Evolutionary conservation across 1,140 invertebrate genomes (phyloP), one percentile per base, ranked within the genome.

Genomic region (Leptonema lineaticorne): DNA sequence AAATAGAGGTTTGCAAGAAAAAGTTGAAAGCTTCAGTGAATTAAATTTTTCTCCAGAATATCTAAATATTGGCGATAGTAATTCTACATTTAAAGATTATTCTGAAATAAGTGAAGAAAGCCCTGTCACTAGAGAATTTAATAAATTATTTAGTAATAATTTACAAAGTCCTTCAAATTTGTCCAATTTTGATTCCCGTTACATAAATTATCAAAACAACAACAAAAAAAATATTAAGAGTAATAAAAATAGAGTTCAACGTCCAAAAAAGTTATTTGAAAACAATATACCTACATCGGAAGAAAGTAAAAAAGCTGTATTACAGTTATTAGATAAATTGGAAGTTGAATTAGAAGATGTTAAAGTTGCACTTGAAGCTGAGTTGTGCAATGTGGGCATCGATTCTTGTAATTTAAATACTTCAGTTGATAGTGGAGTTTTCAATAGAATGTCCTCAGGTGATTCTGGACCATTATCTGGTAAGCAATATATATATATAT

Each of bases 361-460:
- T 24, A 78, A 79, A 24, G 76, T 79, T 14, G 81, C 80, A n/a
- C 68, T 83, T 37, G 81, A 83, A 64, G 81, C 79, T 63, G 80
- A 83, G 63, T 77, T 80, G 58, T 77, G 79, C 16, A 71, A 78
- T 60, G 78, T 75, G 1, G 80, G 82, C 69, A 77, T 76, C 1
- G 81, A 82, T 68, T 81, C 81, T 72, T 82, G 81, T 80, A 83
- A 80, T 64, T 71, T 83, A 50, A 83, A 82, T 76, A 80, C 81
- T 41, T 83, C 81, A 22, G 82, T 78, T 72, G 85, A 86, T 71
- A 84, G 82, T 72, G 82, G 82, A 62, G 80, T 83, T 33, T 85
- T 82, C 74, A 83, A 83, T 68, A 82, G 85, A 63, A 84, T 84
- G 68, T 85, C 84, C 58, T 85, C 85, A 24, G 82, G 84, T 63